phyloP scores from a whole-genome alignment of 2,113 vertebrate species.

The Psilopsiagon aurifrons region DNA sequence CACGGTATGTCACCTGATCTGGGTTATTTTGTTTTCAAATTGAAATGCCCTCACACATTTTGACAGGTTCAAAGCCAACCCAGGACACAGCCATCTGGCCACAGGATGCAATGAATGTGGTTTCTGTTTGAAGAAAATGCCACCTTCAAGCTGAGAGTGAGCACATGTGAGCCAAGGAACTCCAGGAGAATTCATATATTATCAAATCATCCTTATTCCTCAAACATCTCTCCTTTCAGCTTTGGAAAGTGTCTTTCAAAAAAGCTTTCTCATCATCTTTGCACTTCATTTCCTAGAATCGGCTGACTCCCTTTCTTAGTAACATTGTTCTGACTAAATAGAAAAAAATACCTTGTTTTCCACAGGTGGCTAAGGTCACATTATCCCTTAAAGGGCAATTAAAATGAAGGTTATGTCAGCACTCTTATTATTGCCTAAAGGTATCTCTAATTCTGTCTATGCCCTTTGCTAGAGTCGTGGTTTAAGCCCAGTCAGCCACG shows the following conservation, averaged over 20 bases:
- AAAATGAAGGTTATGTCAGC: background rate
- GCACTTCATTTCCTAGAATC: background rate
- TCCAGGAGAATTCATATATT: background rate
- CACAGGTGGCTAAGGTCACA: background rate
- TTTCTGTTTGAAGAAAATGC: slow-evolving; percentile 30
- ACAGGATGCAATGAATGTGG: slow-evolving; percentile 3
- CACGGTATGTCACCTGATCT: background rate
- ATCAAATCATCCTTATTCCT: background rate
- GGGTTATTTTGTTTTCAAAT: background rate
- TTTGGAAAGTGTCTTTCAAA: background rate
- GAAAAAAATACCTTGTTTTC: background rate
- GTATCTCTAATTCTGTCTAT: background rate
- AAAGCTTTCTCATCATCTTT: background rate
- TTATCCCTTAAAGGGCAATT: background rate
- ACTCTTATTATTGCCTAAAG: background rate
- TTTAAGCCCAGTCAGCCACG: no score
- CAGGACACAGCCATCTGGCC: slow-evolving; percentile 60
- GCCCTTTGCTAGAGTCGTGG: background rate
- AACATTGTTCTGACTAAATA: background rate
- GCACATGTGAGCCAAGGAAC: background rate
- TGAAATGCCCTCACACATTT: slow-evolving; percentile 25
- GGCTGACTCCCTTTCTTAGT: background rate
- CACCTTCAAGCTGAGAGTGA: slow-evolving; percentile 60
- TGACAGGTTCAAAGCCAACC: slow-evolving; percentile 57
- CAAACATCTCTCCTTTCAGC: background rate